Conservation (phyloP, 2,888 invertebrate species). For the Diadegma fenestrale region DNA sequence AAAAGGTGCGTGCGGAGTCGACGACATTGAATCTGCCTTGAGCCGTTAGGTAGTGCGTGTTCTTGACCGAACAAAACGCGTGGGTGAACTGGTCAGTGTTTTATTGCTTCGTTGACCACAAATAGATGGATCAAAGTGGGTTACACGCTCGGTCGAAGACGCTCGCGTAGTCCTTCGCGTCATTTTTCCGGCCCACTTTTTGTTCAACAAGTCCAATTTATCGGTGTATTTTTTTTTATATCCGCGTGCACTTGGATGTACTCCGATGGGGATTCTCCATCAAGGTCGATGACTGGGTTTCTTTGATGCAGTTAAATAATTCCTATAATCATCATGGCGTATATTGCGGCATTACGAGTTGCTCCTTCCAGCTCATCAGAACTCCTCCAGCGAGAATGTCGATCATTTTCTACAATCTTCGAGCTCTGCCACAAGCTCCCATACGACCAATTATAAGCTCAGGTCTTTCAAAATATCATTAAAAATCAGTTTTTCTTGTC, state of each 20-base stretch:
- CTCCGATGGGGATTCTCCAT: constrained; percentile 16
- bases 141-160: constrained; percentile 79
- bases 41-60: constrained; percentile 66
- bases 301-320: constrained; percentile 29
- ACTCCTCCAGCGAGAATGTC: constrained; percentile 38
- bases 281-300: constrained; percentile 64
- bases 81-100: constrained; percentile 83
- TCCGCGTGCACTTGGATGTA: neutral
- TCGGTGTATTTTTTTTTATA: neutral
- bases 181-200: constrained; percentile 55
- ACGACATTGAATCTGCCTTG: constrained; percentile 83
- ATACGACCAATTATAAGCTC: constrained; percentile 3
- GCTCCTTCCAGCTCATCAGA: constrained; percentile 41
- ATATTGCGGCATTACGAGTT: constrained; percentile 54
- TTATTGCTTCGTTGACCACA: constrained; percentile 56
- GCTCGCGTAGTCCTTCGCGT: constrained; percentile 40
- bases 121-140: constrained; percentile 75
- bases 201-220: constrained; percentile 9
- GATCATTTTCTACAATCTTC: constrained; percentile 50
- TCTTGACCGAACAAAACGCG: constrained; percentile 75
- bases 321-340: constrained; percentile 54
- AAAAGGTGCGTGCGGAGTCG: constrained; percentile 58
- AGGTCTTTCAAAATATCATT: neutral
- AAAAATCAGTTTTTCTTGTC: neutral
- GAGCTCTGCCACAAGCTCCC: neutral